Base-by-base conservation (phyloP, 2,797 vertebrate species). In the Cossypha polioptera region DNA sequence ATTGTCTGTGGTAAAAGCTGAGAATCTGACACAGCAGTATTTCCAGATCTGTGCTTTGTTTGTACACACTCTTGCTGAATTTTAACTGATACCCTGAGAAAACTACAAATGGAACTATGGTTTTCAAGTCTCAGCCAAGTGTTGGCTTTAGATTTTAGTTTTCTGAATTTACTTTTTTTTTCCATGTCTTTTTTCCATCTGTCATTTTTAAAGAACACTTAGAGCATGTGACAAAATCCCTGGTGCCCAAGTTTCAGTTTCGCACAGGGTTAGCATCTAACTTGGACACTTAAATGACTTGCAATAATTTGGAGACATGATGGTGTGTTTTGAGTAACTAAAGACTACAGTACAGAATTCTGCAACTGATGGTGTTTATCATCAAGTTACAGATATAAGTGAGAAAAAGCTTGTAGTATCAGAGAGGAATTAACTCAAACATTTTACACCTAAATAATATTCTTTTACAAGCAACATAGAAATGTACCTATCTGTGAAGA, bases 21-120 rank as follows among this genome's bases (percentile, higher is more conserved):
- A 48, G 69, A 31, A 35, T 57, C 13, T 82, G 48, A 43, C 22
- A 33, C 3, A 28, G 28, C 0, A 0, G 2, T 40, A 16, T 40
- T 82, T 87, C 40, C 53, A 54, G 55, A 36, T 42, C 20, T 31
- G 25, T 43, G 40, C 50, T 87, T 72, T 51, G 7, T 38, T 63
- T 67, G 35, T 65, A 28, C n/a, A 53, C 11, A 10, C 6, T 67
- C 33, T 6, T 13, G 17, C 13, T 29, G 38, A 48, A 36, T 84
- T 82, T 53, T 53, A 55, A 55, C 31, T 63, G 66, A 24, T 75
- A 61, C 17, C n/a, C 47, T 57, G 62, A 63, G 57, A 59, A 74
- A 74, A 19, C 17, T 53, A 35, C 50, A 78, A 65, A 66, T 65
- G 18, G 66, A 87, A 50, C 50, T 35, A 35, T 18, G 16, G 5